A percentile compares a stretch with the other conserved stretches of the same genome.
These are phyloP conservation scores for Didymodactylos carnosus DNA, from an alignment of 2,888 invertebrate species.

Conservation along the genomic window DNA sequence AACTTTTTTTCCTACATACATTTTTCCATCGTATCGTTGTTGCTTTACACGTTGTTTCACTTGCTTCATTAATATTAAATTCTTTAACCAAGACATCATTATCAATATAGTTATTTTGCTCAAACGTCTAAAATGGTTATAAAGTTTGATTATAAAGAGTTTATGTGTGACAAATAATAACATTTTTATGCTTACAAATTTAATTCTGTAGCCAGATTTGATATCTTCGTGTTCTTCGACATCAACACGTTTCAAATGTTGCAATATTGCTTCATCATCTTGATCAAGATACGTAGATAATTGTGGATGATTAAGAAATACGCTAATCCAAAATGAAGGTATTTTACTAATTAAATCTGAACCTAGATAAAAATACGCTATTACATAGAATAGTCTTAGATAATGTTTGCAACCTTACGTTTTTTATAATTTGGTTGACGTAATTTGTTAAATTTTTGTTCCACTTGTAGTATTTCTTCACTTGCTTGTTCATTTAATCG, in stretches of 20 bases:
- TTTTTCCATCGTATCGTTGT: conserved; percentile 57
- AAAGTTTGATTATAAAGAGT: not conserved
- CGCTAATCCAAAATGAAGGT: conserved; percentile 35
- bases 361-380: conserved; percentile 1
- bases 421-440: conserved; percentile 33
- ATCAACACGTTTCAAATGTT: conserved; percentile 39
- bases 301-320: conserved; percentile 64
- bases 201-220: conserved; percentile 51
- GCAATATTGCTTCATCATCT: conserved; percentile 51
- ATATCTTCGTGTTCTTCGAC: conserved; percentile 63
- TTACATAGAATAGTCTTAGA: no score
- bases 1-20: no score
- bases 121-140: conserved; percentile 24
- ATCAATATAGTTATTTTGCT: conserved; percentile 61
- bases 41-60: conserved; percentile 52
- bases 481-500: conserved; percentile 34
- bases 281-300: conserved; percentile 58
- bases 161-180: not conserved
- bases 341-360: conserved; percentile 33
- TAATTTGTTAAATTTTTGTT: conserved; percentile 35
- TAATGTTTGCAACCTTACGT: conserved; percentile 19
- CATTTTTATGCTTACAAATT: conserved; percentile 1
- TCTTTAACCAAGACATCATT: conserved; percentile 59
- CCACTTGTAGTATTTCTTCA: conserved; percentile 35
- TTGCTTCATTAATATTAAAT: conserved; percentile 48